Evolutionary conservation across 2,797 vertebrate genomes (phyloP).

Genomic region (Leuciscus waleckii): DNA sequence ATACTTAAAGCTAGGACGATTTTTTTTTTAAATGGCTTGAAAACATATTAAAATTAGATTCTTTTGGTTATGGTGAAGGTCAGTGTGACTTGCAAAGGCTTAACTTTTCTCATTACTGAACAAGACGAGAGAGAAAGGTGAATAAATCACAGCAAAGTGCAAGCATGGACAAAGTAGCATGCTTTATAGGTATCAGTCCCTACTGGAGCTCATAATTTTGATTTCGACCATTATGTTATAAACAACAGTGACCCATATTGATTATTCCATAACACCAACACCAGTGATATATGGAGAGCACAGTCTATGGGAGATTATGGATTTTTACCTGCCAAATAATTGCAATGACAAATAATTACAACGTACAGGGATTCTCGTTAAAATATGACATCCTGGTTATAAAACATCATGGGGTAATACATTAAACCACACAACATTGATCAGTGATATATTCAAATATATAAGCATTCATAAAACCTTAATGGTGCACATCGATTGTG

Average conservation of each 20-base stretch:
- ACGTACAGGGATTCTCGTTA: slow-evolving; percentile 62
- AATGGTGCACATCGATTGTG: not conserved
- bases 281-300: slow-evolving; percentile 72
- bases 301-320: slow-evolving; percentile 75
- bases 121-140: not conserved
- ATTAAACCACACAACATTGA: slow-evolving; percentile 11
- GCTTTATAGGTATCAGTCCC: slow-evolving; percentile 21
- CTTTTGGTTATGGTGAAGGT: not conserved
- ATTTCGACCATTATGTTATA: slow-evolving; percentile 59
- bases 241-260: slow-evolving; percentile 72
- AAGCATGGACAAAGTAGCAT: slow-evolving; percentile 1
- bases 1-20: not conserved
- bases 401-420: slow-evolving; percentile 1
- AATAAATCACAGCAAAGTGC: not conserved
- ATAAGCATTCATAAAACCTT: slow-evolving; percentile 22
- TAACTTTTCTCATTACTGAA: not conserved
- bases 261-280: slow-evolving; percentile 69
- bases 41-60: not conserved
- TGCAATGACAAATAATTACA: slow-evolving; percentile 68
- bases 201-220: slow-evolving; percentile 19
- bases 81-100: not conserved
- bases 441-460: slow-evolving; percentile 9
- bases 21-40: not conserved
- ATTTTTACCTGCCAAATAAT: slow-evolving; percentile 75
- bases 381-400: slow-evolving; percentile 24